Evolutionary conservation across 2,113 vertebrate species (phyloP).

Genomic region (Suricata suricatta): DNA sequence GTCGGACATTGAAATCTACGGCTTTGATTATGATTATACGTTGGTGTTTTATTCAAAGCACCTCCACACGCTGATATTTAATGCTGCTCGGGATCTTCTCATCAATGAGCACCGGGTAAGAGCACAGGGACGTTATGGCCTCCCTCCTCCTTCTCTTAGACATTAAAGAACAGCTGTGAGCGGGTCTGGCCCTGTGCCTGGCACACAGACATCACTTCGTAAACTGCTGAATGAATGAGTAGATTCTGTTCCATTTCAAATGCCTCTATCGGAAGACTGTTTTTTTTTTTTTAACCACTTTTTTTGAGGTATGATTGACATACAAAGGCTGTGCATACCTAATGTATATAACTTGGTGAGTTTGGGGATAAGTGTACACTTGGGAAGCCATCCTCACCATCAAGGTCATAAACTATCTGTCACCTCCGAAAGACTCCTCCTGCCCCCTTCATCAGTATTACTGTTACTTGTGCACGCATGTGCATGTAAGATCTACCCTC

Average conservation of each 20-base stretch:
- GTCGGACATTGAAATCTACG: slow-evolving; percentile 96
- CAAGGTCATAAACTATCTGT: background rate
- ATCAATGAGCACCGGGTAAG: slow-evolving; percentile 95
- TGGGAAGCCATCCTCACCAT: background rate
- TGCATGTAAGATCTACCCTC: background rate
- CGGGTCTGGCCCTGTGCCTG: accelerated
- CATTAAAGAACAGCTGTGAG: background rate
- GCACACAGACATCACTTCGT: background rate
- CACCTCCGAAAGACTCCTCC: background rate
- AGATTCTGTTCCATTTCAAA: background rate
- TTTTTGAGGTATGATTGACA: background rate
- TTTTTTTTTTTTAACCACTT: background rate
- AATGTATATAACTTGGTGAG: background rate
- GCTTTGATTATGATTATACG: slow-evolving; percentile 99
- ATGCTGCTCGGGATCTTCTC: slow-evolving; percentile 95
- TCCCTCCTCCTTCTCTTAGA: background rate
- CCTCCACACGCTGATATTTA: slow-evolving; percentile 96
- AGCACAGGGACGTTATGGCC: background rate
- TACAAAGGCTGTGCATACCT: background rate
- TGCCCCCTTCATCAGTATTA: background rate
- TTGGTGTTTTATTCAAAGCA: slow-evolving; percentile 97
- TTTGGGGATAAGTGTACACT: background rate
- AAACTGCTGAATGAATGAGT: background rate
- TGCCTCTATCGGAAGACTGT: background rate
- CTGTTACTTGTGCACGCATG: background rate